A percentile compares a stretch with the other conserved stretches of the same genome.
These are phyloP conservation scores for Tetragonula carbonaria DNA, from an alignment of 2,888 invertebrate genomes.

Conservation along the genomic window DNA sequence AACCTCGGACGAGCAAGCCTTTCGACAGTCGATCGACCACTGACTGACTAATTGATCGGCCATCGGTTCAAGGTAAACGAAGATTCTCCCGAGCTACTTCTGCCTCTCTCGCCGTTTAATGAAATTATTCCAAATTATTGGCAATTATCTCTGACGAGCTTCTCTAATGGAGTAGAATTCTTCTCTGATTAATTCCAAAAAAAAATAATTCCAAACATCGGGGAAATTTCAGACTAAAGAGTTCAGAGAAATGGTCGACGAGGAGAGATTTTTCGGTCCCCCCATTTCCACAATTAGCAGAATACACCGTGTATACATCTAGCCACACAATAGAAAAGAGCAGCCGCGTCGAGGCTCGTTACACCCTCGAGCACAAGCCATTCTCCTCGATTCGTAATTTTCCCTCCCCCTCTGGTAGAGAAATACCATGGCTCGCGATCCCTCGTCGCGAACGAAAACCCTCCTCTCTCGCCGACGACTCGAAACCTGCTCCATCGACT, in stretches of 20 bases:
- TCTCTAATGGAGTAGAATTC: too few relatives aligned
- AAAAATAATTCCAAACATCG: too few relatives aligned
- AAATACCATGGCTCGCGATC: slow-evolving; percentile 11
- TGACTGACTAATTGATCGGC: neutral
- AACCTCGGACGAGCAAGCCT: too few relatives aligned
- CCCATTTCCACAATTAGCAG: too few relatives aligned
- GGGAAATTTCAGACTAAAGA: too few relatives aligned
- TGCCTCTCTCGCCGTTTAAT: too few relatives aligned
- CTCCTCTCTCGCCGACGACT: neutral
- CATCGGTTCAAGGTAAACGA: neutral
- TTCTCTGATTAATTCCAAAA: too few relatives aligned
- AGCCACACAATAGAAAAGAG: neutral
- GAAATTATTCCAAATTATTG: too few relatives aligned
- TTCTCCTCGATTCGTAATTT: slow-evolving; percentile 22
- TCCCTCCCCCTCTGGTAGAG: neutral
- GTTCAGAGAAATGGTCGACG: too few relatives aligned
- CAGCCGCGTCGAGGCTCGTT: slow-evolving; percentile 14
- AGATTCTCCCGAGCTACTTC: neutral
- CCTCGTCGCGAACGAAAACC: neutral
- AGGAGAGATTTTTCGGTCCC: too few relatives aligned
- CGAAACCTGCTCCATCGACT: slow-evolving; percentile 29
- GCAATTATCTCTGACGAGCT: too few relatives aligned
- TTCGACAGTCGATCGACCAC: neutral
- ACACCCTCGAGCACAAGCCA: neutral
- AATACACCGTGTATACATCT: neutral